phyloP scores from a whole-genome alignment of 2,888 invertebrate genomes.

The Idaea biselata region DNA sequence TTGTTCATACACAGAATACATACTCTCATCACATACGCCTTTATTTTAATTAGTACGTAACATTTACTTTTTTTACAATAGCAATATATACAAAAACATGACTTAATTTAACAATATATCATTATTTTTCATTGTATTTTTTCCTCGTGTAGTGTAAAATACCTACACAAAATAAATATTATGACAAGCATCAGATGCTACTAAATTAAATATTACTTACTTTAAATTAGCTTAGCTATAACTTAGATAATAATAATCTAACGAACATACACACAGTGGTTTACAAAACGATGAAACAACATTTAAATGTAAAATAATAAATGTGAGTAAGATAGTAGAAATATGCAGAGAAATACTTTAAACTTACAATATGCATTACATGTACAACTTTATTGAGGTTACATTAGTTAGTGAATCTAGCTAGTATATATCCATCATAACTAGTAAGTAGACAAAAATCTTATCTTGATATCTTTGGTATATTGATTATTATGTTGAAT shows the following conservation, averaged over 20 bases:
- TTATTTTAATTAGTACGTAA: background rate
- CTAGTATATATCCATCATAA: background rate
- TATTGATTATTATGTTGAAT: conserved; percentile 5
- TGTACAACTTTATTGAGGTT: background rate
- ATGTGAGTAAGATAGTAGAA: background rate
- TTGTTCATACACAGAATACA: background rate
- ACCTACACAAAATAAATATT: background rate
- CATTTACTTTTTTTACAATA: background rate
- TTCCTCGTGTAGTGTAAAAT: background rate
- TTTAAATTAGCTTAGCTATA: background rate
- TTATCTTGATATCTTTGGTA: background rate
- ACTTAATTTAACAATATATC: background rate
- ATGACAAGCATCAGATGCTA: background rate
- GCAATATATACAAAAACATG: background rate
- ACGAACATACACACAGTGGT: background rate
- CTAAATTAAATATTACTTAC: background rate
- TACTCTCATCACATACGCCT: background rate
- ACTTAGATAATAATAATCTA: background rate
- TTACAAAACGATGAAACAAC: background rate
- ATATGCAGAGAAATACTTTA: background rate
- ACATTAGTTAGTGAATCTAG: background rate
- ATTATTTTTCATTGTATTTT: background rate
- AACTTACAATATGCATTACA: no score
- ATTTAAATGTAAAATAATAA: background rate
- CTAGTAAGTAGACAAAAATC: background rate